Conservation (phyloP, 1,140 invertebrate genomes). For the Trichonephila clavipes region DNA sequence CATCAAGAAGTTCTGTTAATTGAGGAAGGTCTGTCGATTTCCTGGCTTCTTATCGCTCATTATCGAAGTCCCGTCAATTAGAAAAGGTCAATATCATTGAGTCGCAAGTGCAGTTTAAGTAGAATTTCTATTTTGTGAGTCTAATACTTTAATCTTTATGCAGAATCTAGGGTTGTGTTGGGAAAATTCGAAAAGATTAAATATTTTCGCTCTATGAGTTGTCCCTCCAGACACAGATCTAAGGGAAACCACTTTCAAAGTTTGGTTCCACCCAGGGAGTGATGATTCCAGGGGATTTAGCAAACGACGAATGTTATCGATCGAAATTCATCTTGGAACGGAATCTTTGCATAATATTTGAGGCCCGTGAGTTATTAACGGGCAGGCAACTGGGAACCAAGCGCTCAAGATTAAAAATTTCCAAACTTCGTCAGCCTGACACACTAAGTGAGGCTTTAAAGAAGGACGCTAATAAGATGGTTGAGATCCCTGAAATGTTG, state of each 20-base stretch:
- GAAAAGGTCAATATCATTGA: constrained; percentile 45
- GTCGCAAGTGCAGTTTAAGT: constrained; percentile 28
- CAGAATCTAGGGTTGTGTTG: constrained; percentile 45
- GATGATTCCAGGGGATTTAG: background rate
- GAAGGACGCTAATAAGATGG: constrained; percentile 72
- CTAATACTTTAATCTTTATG: constrained; percentile 68
- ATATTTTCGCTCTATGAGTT: constrained; percentile 74
- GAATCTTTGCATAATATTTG: constrained; percentile 74
- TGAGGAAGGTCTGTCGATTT: background rate
- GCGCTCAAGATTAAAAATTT: constrained; percentile 74
- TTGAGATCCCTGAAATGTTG: constrained; percentile 53
- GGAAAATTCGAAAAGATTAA: constrained; percentile 72
- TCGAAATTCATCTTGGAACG: constrained; percentile 60
- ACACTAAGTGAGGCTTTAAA: constrained; percentile 68
- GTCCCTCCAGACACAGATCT: constrained; percentile 67
- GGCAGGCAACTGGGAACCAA: constrained; percentile 59
- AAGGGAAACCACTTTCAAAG: constrained; percentile 75
- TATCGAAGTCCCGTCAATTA: constrained; percentile 31
- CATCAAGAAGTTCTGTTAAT: background rate
- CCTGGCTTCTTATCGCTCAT: constrained; percentile 22
- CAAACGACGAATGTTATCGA: constrained; percentile 74
- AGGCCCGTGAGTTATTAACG: constrained; percentile 62
- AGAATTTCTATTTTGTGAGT: constrained; percentile 57
- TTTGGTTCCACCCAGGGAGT: constrained; percentile 59
- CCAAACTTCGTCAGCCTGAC: constrained; percentile 66